Evolutionary conservation across 2,113 vertebrate species (phyloP), one percentile per base, ranked within the genome.

Genomic region (Neodon shergylaensis): DNA sequence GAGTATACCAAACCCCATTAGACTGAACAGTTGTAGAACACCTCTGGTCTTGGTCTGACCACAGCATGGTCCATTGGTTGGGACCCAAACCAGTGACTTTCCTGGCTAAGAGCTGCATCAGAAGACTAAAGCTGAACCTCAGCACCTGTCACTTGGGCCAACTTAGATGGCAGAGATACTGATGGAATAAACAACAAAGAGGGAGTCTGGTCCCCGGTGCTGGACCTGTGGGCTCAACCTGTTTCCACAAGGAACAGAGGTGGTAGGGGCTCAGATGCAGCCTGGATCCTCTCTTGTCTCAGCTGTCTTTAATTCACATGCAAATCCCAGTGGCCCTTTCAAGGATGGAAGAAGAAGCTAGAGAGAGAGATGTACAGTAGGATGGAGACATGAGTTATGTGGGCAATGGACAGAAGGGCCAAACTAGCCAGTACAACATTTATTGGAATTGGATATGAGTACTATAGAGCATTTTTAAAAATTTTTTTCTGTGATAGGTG

Each of bases 131-230:
- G 72, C 42, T 49, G 68, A 81, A 92, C 78, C 79, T 70, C 42
- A 61, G 68, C 33, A 42, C 39, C 12, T 89, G 17, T 91, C 82
- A 33, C 58, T 28, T 16, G 58, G 77, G 78, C 76, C 84, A 77
- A 90, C 21, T 42, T 78, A 89, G 94, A 91, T 49, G 92, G 66
- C 83, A 84, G 90, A 21, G 70, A 70, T 36, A 61, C 81, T 77
- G 66, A 47, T 26, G 24, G 36, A 61, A 36, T 79, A 95, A 87
- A 87, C 83, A 87, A 90, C 74, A 94, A 94, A 70, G n/a, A 79
- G 26, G 13, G 58, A 58, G 8, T n/a, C 87, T 77, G 58, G 88
- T 66, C 70, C 86, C 83, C 5, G 31, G 68, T 65, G 73, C 42
- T 16, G 9, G 77, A 85, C 77, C 49, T 52, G 24, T 77, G 39